Base-by-base conservation (phyloP, 2,797 vertebrate species). In the Tenualosa thibaudeaui region DNA sequence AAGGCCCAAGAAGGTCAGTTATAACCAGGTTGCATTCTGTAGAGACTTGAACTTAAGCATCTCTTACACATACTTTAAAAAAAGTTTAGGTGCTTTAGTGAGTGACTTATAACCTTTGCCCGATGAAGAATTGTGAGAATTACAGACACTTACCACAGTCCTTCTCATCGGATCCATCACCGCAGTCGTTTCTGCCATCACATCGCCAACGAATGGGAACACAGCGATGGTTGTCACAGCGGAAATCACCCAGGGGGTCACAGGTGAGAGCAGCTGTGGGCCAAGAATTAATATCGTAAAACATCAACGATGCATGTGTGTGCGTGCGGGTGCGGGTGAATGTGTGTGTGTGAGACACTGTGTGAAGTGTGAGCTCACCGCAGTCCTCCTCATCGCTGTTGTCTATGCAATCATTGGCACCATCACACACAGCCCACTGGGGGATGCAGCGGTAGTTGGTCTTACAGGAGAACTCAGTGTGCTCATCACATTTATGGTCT, bases 321-420 rank as follows among this genome's bases (percentile, higher is more conserved):
- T 71, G 31, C 19, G 68, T 17, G 31, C 19, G 68, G 6, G 31
- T 13, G 26, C 10, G 26, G 5, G 58, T 24, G 58, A n/a, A n/a
- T 65, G 62, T 65, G 62, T 65, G n/a, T 26, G 60, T 65, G 60
- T 65, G 62, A 31, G 62, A 58, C 7, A 51, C 7, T 15, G 56
- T 68, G 26, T 75, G 68, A 5, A 17, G 15, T 3, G 68, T 75
- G 5, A 5, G 31, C 94, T 91, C 86, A 95, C 94, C 93, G 0
- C 94, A 95, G 91, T 88, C 92, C 81, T 94, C 51, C 91, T 95
- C 94, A 2, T 95, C 94, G 0, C 92, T 95, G 92, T 94, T 93
- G 89, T 95, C 93, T 1, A 94, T 43, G 90, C 94, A 95, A 91
- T 95, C 93, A 0, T 94, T 92, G 58, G 86, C 88, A 88, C 94